Base-by-base conservation (phyloP, 30 jellyfish, hydroid and myxozoan genomes). In the Hydractinia symbiolongicarpus region DNA sequence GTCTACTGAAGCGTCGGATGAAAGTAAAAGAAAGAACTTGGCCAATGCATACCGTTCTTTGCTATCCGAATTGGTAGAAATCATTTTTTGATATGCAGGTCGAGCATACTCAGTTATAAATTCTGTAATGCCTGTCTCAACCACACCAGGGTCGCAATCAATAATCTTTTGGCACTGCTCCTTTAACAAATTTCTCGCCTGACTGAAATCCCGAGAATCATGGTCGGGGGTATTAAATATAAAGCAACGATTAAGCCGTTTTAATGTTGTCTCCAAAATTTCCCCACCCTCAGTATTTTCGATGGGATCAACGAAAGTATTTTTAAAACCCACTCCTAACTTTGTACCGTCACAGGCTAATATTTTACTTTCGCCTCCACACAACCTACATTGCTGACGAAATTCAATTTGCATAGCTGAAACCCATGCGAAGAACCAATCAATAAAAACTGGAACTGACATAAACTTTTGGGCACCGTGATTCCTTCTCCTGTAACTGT, bases 391-490 rank as follows among this genome's bases (percentile, higher is more conserved):
- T 66, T 66, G 21, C 50, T 66, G 76, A 19, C 76, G 21, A 66
- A 66, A 66, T 19, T 66, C 76, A 66, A 66, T 66, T 50, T 66
- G 76, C 76, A 66, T 66, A 53, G 21, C 53, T 50, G 76, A 66
- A 53, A 53, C 76, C 76, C 76, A 66, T 19, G 76, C 76, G 44
- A 66, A 66, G 44, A 66, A 66, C 76, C 76, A 66, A 66, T 66
- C 76, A 66, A 66, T 66, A 66, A 66, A 66, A 19, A 53, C 50
- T 66, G 21, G 76, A 4, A 53, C 50, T 66, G 76, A 66, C 76
- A 66, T 66, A 13, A 66, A 66, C 15, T 50, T 50, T 53, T 19
- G 76, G 44, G 76, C 76, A 66, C 53, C 21, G 21, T 50, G 21
- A 66, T 53, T 66, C 50, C 76, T 66, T 19, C 76, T 50, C 76